phyloP scores from a whole-genome alignment of 2,888 invertebrate genomes.

The Bhutanitis thaidina region DNA sequence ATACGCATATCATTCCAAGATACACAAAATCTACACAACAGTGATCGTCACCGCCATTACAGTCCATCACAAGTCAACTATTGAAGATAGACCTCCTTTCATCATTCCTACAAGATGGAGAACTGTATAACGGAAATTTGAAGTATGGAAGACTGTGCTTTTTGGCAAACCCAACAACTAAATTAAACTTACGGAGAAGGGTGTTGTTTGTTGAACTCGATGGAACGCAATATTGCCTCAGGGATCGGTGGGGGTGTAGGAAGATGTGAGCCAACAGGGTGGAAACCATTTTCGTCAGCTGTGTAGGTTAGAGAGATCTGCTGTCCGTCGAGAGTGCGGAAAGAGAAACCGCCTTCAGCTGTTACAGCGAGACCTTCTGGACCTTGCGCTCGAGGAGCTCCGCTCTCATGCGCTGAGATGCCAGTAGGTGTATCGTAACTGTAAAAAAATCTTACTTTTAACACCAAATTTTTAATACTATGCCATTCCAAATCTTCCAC shows the following conservation, averaged over 20 bases:
- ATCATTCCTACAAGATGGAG: no score
- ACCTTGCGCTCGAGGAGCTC: conserved; percentile 77
- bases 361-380: conserved; percentile 77
- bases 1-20: no score
- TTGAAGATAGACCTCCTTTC: no score
- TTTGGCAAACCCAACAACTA: no score
- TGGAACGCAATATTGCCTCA: conserved; percentile 75
- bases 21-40: no score
- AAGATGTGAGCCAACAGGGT: conserved; percentile 80
- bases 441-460: conserved; percentile 29
- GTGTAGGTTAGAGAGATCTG: conserved; percentile 82
- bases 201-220: conserved; percentile 60
- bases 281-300: conserved; percentile 86
- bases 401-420: conserved; percentile 80
- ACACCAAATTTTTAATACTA: no score
- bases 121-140: no score
- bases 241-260: conserved; percentile 82
- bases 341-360: conserved; percentile 84
- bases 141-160: no score
- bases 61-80: no score
- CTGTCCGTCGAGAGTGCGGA: conserved; percentile 83
- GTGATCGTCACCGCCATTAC: no score
- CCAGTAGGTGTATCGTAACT: conserved; percentile 84
- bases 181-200: conserved; percentile 30
- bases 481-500: no score